phyloP scores from a whole-genome alignment of 2,797 vertebrate genomes.

The Emys orbicularis region DNA sequence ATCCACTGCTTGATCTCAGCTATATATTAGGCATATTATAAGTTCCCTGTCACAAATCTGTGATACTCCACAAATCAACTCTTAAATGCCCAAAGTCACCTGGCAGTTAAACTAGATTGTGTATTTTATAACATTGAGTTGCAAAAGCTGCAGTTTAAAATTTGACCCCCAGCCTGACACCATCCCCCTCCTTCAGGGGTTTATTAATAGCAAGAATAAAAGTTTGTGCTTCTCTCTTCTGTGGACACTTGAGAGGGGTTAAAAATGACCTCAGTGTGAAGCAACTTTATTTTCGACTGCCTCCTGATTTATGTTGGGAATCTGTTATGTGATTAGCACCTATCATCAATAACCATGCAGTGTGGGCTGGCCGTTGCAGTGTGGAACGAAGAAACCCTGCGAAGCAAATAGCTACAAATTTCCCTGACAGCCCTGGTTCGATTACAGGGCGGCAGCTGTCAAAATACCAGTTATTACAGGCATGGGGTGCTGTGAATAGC shows the following conservation, averaged over 20 bases:
- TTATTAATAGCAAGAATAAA: slow-evolving; percentile 41
- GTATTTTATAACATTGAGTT: background rate
- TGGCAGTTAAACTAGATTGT: background rate
- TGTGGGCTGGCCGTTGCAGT: slow-evolving; percentile 83
- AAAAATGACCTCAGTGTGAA: slow-evolving; percentile 23
- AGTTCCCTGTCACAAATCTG: background rate
- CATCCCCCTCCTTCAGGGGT: background rate
- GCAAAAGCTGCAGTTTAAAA: background rate
- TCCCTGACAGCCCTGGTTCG: slow-evolving; percentile 85
- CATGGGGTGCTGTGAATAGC: slow-evolving; percentile 42
- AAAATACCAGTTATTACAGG: slow-evolving; percentile 84
- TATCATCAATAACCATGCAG: slow-evolving; percentile 85
- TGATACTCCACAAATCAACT: background rate
- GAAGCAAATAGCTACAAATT: slow-evolving; percentile 86
- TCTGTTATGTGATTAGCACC: slow-evolving; percentile 84
- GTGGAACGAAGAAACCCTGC: slow-evolving; percentile 83
- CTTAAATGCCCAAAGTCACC: background rate
- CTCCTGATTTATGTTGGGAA: slow-evolving; percentile 84
- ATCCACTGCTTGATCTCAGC: slow-evolving; percentile 13
- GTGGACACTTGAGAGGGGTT: slow-evolving; percentile 16
- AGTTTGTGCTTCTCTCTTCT: slow-evolving; percentile 15
- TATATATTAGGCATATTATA: background rate
- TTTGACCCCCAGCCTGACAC: background rate
- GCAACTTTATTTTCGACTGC: slow-evolving; percentile 78
- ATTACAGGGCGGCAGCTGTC: slow-evolving; percentile 84